Base-by-base conservation (phyloP, 2,888 invertebrate genomes). In the Drosophila ochracea region DNA sequence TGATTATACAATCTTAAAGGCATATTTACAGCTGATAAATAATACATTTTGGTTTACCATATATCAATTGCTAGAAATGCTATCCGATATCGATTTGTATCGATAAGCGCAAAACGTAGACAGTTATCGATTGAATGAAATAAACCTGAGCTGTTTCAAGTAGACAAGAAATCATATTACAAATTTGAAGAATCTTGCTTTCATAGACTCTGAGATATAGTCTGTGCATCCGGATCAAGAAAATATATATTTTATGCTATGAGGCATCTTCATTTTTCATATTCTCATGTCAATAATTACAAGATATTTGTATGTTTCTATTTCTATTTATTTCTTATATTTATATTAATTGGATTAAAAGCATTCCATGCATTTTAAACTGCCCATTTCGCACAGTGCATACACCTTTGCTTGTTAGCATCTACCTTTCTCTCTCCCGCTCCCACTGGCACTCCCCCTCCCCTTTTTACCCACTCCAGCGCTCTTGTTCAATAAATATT, bases 401-500 rank as follows among this genome's bases (percentile, higher is more conserved):
- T 54, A 49, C 68, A 33, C 63, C 50, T 50, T 73, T 67, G 68
- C 77, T 83, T 78, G 90, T 85, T 85, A 88, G 75, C 85, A 68
- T 76, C 67, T 81, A 66, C 69, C 31, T 37, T 1, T 4, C 66
- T 70, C 65, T 63, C 28, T 52, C n/a, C 1, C 52, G 0, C 28
- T 28, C 6, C 2, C 60, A 10, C 6, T 33, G 41, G 5, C 10
- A 52, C 39, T 11, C 11, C n/a, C 7, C 11, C 7, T 3, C 21
- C 5, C 28, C 9, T n/a, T 47, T 3, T 6, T 35, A 10, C 28
- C 25, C 35, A 5, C 55, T 25, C 25, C 47, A 47, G 47, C 35
- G 13, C 47, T 16, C 65, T 53, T 25, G 66, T 82, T 88, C 89
- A 85, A 90, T 90, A 85, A 90, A 90, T 90, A 90, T 90, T 90